phyloP scores from a whole-genome alignment of 2,797 vertebrate genomes.

The Lerista edwardsae region DNA sequence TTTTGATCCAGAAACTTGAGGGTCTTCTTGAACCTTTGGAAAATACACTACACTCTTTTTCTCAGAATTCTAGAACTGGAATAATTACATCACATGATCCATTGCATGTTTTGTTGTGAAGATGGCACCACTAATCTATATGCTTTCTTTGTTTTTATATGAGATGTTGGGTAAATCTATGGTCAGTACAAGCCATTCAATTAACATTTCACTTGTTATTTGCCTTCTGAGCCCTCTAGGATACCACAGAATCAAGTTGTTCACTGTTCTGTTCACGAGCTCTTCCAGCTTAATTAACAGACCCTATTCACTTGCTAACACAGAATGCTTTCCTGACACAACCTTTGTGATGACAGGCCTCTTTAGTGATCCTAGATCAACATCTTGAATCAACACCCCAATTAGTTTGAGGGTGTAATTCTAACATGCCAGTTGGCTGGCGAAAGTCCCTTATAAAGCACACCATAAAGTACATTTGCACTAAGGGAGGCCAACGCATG shows the following conservation, averaged over 20 bases:
- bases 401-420: too few species aligned
- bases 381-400: neutral
- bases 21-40: neutral
- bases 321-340: neutral
- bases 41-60: neutral
- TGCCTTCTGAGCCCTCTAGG: neutral
- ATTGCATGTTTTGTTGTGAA: neutral
- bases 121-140: neutral
- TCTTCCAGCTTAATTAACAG: neutral
- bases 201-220: neutral
- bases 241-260: neutral
- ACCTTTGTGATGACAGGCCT: neutral
- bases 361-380: neutral
- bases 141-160: neutral
- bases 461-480: too few species aligned
- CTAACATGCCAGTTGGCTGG: too few species aligned
- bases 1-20: neutral
- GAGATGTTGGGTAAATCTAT: neutral
- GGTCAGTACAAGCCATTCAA: neutral
- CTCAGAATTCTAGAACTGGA: neutral
- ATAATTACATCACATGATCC: neutral
- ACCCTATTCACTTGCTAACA: neutral
- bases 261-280: neutral
- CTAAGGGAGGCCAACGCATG: too few species aligned
- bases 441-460: too few species aligned